phyloP scores from a whole-genome alignment of 1,140 invertebrate genomes.

The Phenacoccus solenopsis region DNA sequence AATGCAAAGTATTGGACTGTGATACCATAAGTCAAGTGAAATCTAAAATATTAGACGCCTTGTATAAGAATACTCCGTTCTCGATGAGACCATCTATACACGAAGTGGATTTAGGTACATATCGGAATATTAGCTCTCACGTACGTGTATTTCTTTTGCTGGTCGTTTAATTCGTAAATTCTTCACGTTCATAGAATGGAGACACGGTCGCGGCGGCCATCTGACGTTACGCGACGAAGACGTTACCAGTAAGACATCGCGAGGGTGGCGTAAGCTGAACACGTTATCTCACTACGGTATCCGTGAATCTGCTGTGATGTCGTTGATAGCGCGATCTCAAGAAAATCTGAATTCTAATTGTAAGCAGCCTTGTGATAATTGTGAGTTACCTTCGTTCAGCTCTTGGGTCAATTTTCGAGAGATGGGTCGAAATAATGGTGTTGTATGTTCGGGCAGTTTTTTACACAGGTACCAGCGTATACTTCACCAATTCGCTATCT shows the following conservation, averaged over 20 bases:
- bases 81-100: constrained; percentile 80
- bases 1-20: constrained; percentile 93
- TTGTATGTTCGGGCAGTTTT: background rate
- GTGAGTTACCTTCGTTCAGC: constrained; percentile 32
- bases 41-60: constrained; percentile 91
- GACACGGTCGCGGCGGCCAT: constrained; percentile 80
- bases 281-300: constrained; percentile 87
- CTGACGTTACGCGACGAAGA: constrained; percentile 87
- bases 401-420: background rate
- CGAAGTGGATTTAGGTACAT: constrained; percentile 68
- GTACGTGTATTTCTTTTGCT: background rate
- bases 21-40: constrained; percentile 98
- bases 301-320: constrained; percentile 88
- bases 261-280: constrained; percentile 82
- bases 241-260: constrained; percentile 74
- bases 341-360: constrained; percentile 60
- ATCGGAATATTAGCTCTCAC: background rate
- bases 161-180: background rate
- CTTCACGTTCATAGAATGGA: constrained; percentile 58
- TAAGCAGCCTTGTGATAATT: constrained; percentile 69
- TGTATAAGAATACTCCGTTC: constrained; percentile 93
- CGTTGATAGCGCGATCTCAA: constrained; percentile 74
- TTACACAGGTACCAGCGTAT: constrained; percentile 1
- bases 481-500: background rate
- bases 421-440: background rate